Evolutionary conservation across 2,113 vertebrate genomes (phyloP).

Genomic region (Peromyscus maniculatus): DNA sequence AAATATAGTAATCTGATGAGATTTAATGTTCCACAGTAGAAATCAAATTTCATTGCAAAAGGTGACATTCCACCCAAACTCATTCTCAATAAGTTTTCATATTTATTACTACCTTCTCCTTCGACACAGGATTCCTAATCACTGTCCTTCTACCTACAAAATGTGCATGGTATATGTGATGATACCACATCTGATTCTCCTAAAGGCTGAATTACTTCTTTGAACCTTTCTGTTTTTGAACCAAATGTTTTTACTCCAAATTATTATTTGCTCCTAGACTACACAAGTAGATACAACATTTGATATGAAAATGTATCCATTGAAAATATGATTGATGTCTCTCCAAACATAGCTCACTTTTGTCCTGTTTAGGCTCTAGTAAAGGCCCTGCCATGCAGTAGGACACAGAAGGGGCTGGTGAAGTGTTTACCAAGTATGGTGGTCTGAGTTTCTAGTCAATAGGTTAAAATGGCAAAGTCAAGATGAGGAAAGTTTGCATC

Average conservation of each 20-base stretch:
- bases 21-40: neutral
- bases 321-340: neutral
- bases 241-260: neutral
- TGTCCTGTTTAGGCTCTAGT: neutral
- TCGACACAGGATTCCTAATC: neutral
- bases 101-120: neutral
- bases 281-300: neutral
- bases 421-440: neutral
- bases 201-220: neutral
- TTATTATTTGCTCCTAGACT: neutral
- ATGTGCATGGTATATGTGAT: neutral
- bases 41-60: neutral
- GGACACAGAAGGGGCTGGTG: neutral
- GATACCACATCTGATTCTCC: neutral
- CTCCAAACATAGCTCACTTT: neutral
- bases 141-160: neutral
- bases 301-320: neutral
- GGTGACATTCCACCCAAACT: neutral
- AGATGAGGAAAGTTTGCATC: neutral
- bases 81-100: constrained; percentile 33
- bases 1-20: neutral
- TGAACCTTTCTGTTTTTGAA: constrained; percentile 30
- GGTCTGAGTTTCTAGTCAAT: neutral
- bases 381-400: neutral
- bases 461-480: neutral